Base-by-base conservation (phyloP, 2,888 invertebrate species). In the Hedya salicella region DNA sequence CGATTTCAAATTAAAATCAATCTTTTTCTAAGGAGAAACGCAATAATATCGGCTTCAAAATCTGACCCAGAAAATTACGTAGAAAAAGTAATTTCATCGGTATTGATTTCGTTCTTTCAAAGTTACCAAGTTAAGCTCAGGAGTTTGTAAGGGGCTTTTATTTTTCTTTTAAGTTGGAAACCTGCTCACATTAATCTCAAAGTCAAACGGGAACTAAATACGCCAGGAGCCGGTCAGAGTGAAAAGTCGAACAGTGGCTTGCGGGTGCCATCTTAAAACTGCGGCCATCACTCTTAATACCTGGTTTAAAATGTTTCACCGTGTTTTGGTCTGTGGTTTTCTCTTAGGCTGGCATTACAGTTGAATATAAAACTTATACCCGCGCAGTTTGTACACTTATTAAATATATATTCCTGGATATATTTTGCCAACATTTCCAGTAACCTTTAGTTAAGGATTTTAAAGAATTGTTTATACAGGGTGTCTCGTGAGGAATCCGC, bases 171-270 rank as follows among this genome's bases (percentile, higher is more conserved):
- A 62, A 50, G 59, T 66, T 50, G 49, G 61, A 53, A 62, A 62
- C 49, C 36, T 14, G 40, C 48, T 62, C 67, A 60, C 67, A 69
- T 72, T 73, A 71, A 73, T 73, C 64, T 68, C 16, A 21, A 70
- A 74, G 69, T 68, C 71, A 73, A 73, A 73, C 69, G 40, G 48
- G 53, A 70, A 61, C 69, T 70, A 68, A 62, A 71, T 71, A 72
- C 70, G 70, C 69, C 36, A 67, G 14, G n/a, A 67, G 65, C 67
- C 57, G 54, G 32, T 56, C 13, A 36, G 13, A 56, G 39, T 32
- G 25, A 6, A 16, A 40, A 48, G 52, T 50, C 40, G 56, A 67
- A 36, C 50, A 21, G 25, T 52, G 40, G 44, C 3, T 53, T 44
- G 32, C 60, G 49, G 13, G 49, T 40, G n/a, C 17, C 57, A 36